A percentile compares a stretch with the other conserved stretches of the same genome.
phyloP scores from a whole-genome alignment of 2,888 invertebrate genomes.

The Microctonus brassicae region DNA sequence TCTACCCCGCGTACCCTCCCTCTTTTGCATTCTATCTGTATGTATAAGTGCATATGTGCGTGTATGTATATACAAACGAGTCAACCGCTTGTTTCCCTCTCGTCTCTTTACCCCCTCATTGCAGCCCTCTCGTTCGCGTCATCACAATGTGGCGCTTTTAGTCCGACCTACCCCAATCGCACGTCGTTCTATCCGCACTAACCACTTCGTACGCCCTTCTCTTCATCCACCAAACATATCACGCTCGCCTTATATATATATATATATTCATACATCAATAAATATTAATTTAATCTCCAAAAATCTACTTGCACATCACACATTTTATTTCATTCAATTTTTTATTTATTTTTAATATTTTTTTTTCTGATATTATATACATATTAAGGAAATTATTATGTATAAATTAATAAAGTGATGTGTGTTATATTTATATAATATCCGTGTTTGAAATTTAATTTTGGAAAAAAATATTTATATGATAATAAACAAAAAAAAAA shows the following conservation, averaged over 20 bases:
- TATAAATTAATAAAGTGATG: too few relatives aligned
- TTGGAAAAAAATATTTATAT: too few relatives aligned
- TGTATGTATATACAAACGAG: slow-evolving; percentile 4
- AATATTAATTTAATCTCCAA: not conserved
- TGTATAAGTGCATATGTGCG: slow-evolving; percentile 3
- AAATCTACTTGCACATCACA: too few relatives aligned
- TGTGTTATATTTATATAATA: too few relatives aligned
- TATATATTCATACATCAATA: not conserved
- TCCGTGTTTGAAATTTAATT: too few relatives aligned
- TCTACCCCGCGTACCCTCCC: slow-evolving; percentile 36
- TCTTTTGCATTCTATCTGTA: slow-evolving; percentile 21
- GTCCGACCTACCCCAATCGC: slow-evolving; percentile 67
- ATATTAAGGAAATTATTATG: too few relatives aligned
- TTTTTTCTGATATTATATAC: too few relatives aligned
- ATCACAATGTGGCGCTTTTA: slow-evolving; percentile 58
- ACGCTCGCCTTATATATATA: not conserved
- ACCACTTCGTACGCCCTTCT: not conserved
- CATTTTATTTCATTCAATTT: too few relatives aligned
- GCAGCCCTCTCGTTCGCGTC: slow-evolving; percentile 49
- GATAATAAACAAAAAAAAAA: too few relatives aligned
- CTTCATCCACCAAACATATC: not conserved
- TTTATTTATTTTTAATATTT: too few relatives aligned
- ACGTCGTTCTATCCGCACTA: slow-evolving; percentile 26
- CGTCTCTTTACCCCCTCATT: slow-evolving; percentile 35
- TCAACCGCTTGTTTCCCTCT: slow-evolving; percentile 33